Evolutionary conservation across 2,113 vertebrate species (phyloP), one percentile per base, ranked within the genome.

Genomic region (Platycercus adscitus): DNA sequence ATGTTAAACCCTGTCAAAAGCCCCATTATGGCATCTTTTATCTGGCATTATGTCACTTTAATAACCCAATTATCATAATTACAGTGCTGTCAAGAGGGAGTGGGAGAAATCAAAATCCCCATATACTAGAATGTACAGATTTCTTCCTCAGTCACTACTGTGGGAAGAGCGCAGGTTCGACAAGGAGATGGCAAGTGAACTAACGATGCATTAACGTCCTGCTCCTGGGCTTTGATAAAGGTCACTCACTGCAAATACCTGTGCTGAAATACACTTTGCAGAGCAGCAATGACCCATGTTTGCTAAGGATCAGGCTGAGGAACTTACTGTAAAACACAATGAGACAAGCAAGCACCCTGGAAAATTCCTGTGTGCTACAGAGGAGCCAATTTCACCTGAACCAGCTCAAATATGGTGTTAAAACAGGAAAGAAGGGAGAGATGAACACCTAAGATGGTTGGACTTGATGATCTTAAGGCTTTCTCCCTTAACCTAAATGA

Each of bases 61-160:
- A 97, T 89, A 94, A 95, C 11, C 25, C 81, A 93, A 92, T 97
- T 97, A 96, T 47, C 83, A 91, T 96, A 96, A 97, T 96, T 94
- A 89, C 75, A 60, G 81, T 61, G 84, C 91, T 96, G 92, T 93
- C 23, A 19, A 60, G 73, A 66, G 29, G 61, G n/a, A 94, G 75
- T 35, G 25, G 66, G 25, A 80, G 83, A 89, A 43, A 91, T 94
- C 28, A 76, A 76, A 89, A 86, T 53, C 65, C 53, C 41, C 26
- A 11, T 80, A 52, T 76, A 91, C 65, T 92, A n/a, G 60, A 86
- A 92, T 3, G 19, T 35, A 76, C 17, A 73, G 66, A 76, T 89
- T 94, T 91, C n/a, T 55, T 89, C 78, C 73, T 93, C 83, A 89
- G 44, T 33, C 72, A 26, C 37, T 28, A 31, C 33, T 7, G 1